A percentile compares a stretch with the other conserved stretches of the same genome.
phyloP scores from a whole-genome alignment of 1,140 invertebrate species.

The Popillia japonica region DNA sequence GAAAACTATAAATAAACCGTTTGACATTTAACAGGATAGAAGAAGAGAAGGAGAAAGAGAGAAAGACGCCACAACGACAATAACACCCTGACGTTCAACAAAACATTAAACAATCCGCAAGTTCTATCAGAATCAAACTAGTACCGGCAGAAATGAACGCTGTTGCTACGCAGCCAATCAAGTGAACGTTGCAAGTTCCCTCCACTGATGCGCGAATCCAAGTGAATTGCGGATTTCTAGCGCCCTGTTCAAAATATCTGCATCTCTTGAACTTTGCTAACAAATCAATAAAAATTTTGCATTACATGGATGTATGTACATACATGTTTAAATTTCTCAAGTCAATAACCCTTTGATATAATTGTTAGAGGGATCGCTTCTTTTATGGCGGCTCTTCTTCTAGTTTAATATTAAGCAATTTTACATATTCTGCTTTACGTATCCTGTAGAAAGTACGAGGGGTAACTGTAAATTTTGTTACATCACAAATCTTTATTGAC shows the following conservation, averaged over 20 bases:
- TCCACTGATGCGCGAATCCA: constrained; percentile 29
- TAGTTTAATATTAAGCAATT: too few species aligned
- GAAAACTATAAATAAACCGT: constrained; percentile 37
- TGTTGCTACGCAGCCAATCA: constrained; percentile 38
- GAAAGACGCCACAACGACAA: constrained; percentile 29
- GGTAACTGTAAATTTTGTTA: too few species aligned
- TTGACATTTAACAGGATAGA: constrained; percentile 36
- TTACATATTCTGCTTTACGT: too few species aligned
- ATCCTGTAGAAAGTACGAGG: too few species aligned
- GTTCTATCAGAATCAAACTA: constrained; percentile 39
- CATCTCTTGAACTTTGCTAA: not conserved
- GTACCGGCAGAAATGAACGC: constrained; percentile 29
- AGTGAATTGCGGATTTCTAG: constrained; percentile 9
- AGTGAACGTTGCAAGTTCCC: constrained; percentile 35
- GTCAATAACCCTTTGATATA: too few species aligned
- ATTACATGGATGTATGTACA: not conserved
- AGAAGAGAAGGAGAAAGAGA: not conserved
- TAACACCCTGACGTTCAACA: constrained; percentile 37
- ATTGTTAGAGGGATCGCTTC: too few species aligned
- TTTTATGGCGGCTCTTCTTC: too few species aligned
- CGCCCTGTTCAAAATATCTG: constrained; percentile 2
- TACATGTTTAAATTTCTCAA: too few species aligned
- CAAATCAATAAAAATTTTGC: not conserved
- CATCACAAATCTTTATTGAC: too few species aligned
- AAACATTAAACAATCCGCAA: constrained; percentile 39